phyloP scores from a whole-genome alignment of 2,888 invertebrate species.

The Elaeidobius kamerunicus region DNA sequence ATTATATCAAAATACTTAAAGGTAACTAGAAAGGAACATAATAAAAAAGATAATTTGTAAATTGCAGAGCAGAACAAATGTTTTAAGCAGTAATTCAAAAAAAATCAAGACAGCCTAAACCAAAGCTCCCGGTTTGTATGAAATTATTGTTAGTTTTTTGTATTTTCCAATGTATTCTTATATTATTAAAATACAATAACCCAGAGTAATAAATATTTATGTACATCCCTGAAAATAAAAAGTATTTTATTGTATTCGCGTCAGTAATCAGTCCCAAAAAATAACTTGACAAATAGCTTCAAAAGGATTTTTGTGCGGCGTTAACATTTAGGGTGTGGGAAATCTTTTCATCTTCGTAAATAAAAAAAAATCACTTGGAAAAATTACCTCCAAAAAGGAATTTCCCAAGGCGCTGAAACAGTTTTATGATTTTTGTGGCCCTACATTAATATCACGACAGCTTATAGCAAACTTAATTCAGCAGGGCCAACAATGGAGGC shows the following conservation, averaged over 20 bases:
- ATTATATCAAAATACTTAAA: too few species aligned
- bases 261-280: neutral
- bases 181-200: too few species aligned
- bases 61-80: too few species aligned
- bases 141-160: too few species aligned
- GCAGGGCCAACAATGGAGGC: conserved; percentile 24
- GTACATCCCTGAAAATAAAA: neutral
- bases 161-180: too few species aligned
- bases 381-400: conserved; percentile 13
- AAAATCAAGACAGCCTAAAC: too few species aligned
- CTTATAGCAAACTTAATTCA: conserved; percentile 29
- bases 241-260: neutral
- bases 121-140: too few species aligned
- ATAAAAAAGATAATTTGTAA: too few species aligned
- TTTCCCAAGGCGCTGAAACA: conserved; percentile 19
- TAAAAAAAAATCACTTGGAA: conserved; percentile 11
- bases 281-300: conserved; percentile 8
- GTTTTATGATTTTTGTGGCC: conserved; percentile 20
- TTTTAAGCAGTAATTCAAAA: too few species aligned
- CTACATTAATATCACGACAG: conserved; percentile 27
- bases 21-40: too few species aligned
- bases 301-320: conserved; percentile 9
- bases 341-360: conserved; percentile 15
- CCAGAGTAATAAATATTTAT: too few species aligned
- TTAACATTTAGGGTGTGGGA: conserved; percentile 15